A percentile compares a stretch with the other conserved stretches of the same genome.
These are phyloP conservation scores for Hemicordylus capensis DNA, from an alignment of 2,113 vertebrate species.

Conservation along the genomic window DNA sequence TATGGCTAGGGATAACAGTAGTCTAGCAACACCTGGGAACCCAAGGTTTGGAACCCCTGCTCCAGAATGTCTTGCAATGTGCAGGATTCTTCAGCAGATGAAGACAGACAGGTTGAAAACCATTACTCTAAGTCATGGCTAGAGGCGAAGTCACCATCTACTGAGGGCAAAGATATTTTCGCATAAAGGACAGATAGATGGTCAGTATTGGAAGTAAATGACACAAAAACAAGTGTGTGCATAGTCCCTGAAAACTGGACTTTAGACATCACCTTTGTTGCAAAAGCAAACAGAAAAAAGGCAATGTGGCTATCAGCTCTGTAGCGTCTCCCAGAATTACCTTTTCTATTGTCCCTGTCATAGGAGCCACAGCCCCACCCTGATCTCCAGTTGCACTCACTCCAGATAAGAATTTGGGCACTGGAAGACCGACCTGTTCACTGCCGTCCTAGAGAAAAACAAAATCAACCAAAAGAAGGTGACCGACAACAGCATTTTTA, in stretches of 20 bases:
- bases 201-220: not conserved
- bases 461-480: conserved; percentile 22
- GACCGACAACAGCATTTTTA: not conserved
- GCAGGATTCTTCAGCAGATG: not conserved
- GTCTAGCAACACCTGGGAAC: too few species aligned
- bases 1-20: not conserved
- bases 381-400: conserved; percentile 75
- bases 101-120: not conserved
- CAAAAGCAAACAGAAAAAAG: not conserved
- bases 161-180: not conserved
- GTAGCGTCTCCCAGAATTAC: conserved; percentile 63
- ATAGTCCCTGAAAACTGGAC: not conserved
- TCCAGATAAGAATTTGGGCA: conserved; percentile 86
- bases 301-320: not conserved
- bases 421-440: conserved; percentile 82
- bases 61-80: not conserved
- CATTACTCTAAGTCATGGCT: not conserved
- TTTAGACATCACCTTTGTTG: not conserved
- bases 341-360: conserved; percentile 98
- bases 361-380: conserved; percentile 87
- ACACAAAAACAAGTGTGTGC: not conserved
- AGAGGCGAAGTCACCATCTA: not conserved
- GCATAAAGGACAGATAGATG: not conserved
- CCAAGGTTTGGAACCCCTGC: too few species aligned
- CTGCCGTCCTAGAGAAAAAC: conserved; percentile 81